Evolutionary conservation across 2,797 vertebrate species (phyloP), one percentile per base, ranked within the genome.

Genomic region (Antennarius maculatus): DNA sequence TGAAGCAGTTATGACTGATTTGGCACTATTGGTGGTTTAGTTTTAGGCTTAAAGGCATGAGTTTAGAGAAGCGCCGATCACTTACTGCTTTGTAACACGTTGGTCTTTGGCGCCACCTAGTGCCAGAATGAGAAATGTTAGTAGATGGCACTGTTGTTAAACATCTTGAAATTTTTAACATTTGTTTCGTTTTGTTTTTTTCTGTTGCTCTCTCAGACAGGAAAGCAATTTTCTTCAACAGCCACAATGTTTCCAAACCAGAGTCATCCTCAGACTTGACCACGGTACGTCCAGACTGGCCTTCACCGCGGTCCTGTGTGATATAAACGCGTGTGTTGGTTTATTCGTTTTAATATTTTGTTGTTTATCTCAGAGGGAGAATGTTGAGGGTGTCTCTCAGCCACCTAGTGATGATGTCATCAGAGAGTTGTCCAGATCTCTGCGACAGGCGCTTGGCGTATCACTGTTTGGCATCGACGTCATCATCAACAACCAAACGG

Each of bases 191-290:
- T 3, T 57, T 3, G 59, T 56, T 15, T 18, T 48, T 10, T 7
- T 62, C 3, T 61, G 15, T 69, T 63, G 53, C 48, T 61, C 59
- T 91, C 93, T 52, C 93, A 99, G 97, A 98, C 86, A 94, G 96
- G 74, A 95, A 96, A 94, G 95, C 96, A 51, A 99, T 99, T 92
- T 99, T 98, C 92, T 99, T 99, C 92, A 99, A 99, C 91, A 99
- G 97, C 88, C 97, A 99, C 93, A 96, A 98, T 10, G 97, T 99
- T 77, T 99, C 97, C 60, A 99, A 99, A 86, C 97, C 97, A 0
- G 97, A 99, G 87, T 99, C 97, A 0, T 98, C 97, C 12, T 99
- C 97, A 1, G 92, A 96, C 76, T 88, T 99, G 89, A 99, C 97
- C 43, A 96, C 95, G 69, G 97, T 99, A 93, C 71, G 95, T 95